Base-by-base conservation (phyloP, 1,140 invertebrate genomes). In the Globodera ellingtonae region DNA sequence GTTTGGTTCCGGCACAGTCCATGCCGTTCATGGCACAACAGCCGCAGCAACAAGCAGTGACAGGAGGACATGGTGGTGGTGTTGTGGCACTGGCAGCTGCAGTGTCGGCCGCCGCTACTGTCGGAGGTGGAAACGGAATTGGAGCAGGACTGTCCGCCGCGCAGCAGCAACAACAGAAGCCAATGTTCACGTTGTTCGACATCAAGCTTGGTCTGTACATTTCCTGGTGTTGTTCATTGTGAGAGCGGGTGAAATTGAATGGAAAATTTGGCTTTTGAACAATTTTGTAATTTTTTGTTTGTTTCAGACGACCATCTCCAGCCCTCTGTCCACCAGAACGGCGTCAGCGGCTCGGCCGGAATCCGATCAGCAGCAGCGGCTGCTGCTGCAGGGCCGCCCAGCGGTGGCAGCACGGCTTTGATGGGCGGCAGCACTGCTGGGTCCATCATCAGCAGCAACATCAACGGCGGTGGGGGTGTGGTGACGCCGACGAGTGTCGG, bases 291-390 rank as follows among this genome's bases (percentile, higher is more conserved):
- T 44, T 72, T 44, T 50, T 35, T 21, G 44, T 72, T 44, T 72
- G n/a, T 15, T 44, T 50, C 46, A 56, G 73, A 75, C 46, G 48
- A 75, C 46, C 50, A 56, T 44, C 35, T 75, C 18, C 6, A 44
- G 0, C 24, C 72, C 18, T 50, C 24, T 15, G 52, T 44, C 65
- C 65, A 56, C 3, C 56, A 56, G 8, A 21, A 62, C 7, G 50
- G 59, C 21, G 47, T 56, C 18, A 44, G 59, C 59, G 50, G 56
- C 21, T 18, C 69, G n/a, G 46, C 13, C 21, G 47, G 75, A 9
- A 6, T 44, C 44, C 44, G 46, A 67, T 52, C 73, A 75, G 46
- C 73, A 62, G 6, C 73, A 74, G 35, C 67, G 35, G 59, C n/a
- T 2, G 46, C 18, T 21, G 44, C n/a, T 44, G 35, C 13, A 47